Conservation (phyloP, 1,140 invertebrate genomes). For the Brachionus paranguensis region DNA sequence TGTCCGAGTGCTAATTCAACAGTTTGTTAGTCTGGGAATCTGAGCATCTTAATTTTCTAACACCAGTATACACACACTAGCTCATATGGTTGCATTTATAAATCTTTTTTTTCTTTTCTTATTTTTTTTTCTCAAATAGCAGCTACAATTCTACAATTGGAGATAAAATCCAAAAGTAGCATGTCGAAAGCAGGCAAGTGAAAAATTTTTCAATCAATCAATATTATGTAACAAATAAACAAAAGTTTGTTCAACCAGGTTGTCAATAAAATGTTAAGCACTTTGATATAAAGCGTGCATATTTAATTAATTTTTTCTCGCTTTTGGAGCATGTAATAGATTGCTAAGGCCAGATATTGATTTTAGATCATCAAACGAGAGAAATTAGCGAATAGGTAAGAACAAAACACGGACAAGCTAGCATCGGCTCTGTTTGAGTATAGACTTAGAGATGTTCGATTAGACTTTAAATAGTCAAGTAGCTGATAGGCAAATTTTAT, state of each 20-base stretch:
- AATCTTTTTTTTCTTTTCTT: not conserved
- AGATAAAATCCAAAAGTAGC: not conserved
- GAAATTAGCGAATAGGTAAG: conserved; percentile 7
- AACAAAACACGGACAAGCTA: not conserved
- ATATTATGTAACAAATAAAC: conserved; percentile 3
- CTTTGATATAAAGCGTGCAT: not conserved
- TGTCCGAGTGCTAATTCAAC: not conserved
- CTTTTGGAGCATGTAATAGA: conserved; percentile 22
- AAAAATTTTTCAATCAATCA: not conserved
- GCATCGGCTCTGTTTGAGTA: not conserved
- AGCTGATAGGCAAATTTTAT: conserved; percentile 21
- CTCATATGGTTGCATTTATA: not conserved
- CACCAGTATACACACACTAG: not conserved
- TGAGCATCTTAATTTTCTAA: not conserved
- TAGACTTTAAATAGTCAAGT: conserved; percentile 6
- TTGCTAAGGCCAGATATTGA: not conserved
- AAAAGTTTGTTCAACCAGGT: not conserved
- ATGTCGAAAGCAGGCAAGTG: not conserved
- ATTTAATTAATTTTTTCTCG: not conserved
- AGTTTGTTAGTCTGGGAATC: not conserved
- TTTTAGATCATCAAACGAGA: not conserved
- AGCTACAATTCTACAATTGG: not conserved
- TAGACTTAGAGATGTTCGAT: not conserved
- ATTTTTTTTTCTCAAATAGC: not conserved
- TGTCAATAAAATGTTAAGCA: not conserved